phyloP scores from a whole-genome alignment of 2,888 invertebrate genomes.

The Dasysyrphus tricinctus region DNA sequence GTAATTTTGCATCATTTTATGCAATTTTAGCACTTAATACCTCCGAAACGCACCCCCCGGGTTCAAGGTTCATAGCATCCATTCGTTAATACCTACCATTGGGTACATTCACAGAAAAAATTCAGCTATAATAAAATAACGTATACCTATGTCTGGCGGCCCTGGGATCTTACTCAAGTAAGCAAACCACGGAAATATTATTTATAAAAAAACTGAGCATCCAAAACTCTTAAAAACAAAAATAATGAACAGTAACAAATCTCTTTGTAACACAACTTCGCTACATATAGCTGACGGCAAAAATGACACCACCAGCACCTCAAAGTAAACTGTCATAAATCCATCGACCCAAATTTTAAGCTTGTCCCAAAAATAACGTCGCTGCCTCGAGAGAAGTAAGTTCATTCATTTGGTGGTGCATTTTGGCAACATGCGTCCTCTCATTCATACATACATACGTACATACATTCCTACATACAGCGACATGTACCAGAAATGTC shows the following conservation, averaged over 20 bases:
- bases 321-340: constrained; percentile 10
- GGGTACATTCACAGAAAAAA: no score
- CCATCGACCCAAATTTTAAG: constrained; percentile 24
- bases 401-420: constrained; percentile 6
- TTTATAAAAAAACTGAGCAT: no score
- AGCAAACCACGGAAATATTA: no score
- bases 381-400: constrained; percentile 2
- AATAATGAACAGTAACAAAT: neutral
- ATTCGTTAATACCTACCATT: no score
- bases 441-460: neutral
- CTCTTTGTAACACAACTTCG: neutral
- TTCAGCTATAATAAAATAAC: no score
- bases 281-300: constrained; percentile 16
- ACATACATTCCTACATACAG: neutral
- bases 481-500: constrained; percentile 70
- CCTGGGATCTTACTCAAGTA: no score
- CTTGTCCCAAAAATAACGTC: constrained; percentile 20
- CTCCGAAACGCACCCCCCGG: no score
- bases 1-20: no score
- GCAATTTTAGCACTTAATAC: no score
- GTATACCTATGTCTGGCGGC: no score
- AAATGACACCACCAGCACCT: constrained; percentile 22
- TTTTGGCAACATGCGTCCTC: constrained; percentile 16
- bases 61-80: no score
- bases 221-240: no score